Evolutionary conservation across 2,113 vertebrate genomes (phyloP).

Genomic region (Sterrhoptilus dennistouni): DNA sequence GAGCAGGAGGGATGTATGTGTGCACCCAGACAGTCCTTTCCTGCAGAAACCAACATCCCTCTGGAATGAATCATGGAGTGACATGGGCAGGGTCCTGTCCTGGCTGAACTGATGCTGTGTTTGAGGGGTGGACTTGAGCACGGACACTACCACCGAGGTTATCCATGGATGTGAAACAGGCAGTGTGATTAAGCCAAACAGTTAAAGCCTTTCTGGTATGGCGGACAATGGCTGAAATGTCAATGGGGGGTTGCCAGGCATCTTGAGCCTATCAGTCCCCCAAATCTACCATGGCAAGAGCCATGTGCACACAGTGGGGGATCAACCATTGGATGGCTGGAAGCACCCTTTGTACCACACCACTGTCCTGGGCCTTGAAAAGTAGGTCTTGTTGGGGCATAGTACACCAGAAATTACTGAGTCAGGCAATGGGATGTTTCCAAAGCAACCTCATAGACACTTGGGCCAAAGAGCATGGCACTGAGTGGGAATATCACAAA

Average conservation of each 20-base stretch:
- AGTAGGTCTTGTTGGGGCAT: background rate
- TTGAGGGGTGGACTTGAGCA: background rate
- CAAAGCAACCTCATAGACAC: background rate
- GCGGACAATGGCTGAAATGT: background rate
- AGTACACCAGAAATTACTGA: fast-evolving
- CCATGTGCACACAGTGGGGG: background rate
- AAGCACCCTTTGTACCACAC: background rate
- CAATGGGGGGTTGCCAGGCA: background rate
- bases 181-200: background rate
- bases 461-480: background rate
- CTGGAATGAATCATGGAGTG: too few relatives aligned
- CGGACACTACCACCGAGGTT: background rate
- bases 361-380: background rate
- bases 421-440: background rate
- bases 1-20: background rate
- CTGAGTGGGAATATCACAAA: background rate
- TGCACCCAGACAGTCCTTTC: background rate
- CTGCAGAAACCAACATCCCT: background rate
- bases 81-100: background rate
- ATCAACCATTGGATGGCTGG: background rate
- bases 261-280: background rate
- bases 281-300: background rate
- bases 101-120: background rate
- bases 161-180: background rate
- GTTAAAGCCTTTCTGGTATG: background rate